Conservation (phyloP, 2,797 vertebrate species). For the Cossypha polioptera region DNA sequence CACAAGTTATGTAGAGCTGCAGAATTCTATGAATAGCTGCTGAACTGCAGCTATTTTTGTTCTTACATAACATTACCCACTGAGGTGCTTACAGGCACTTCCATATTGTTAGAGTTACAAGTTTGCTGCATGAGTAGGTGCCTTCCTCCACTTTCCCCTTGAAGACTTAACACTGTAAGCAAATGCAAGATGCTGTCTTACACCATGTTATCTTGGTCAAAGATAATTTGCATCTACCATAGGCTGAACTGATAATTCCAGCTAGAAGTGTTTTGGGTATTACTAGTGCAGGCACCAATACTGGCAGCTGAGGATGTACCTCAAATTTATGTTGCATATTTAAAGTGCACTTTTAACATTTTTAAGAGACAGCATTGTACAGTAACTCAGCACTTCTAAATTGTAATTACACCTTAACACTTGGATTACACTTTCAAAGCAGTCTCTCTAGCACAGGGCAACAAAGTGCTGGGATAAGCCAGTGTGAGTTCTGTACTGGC, state of each 20-base stretch:
- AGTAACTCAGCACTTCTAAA: not conserved
- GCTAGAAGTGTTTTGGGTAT: not conserved
- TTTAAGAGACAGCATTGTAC: not conserved
- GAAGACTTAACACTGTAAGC: not conserved
- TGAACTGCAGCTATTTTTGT: not conserved
- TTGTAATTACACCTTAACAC: not conserved
- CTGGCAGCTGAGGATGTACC: fast-evolving
- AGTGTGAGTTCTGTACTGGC: not conserved
- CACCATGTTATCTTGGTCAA: not conserved
- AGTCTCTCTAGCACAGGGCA: not conserved
- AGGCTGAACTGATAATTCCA: not conserved
- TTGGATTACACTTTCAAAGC: not conserved
- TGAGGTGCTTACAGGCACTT: not conserved
- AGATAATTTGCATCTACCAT: not conserved
- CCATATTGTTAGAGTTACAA: not conserved
- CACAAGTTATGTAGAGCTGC: not conserved
- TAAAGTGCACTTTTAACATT: not conserved
- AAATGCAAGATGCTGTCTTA: not conserved
- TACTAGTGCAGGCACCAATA: not conserved
- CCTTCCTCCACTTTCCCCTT: not conserved
- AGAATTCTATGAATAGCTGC: too few relatives aligned
- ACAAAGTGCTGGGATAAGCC: not conserved
- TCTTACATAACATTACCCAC: not conserved
- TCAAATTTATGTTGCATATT: not conserved
- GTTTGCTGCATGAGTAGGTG: not conserved